Evolutionary conservation across 2,797 vertebrate genomes (phyloP), one percentile per base, ranked within the genome.

Genomic region (Chiloscyllium punctatum): DNA sequence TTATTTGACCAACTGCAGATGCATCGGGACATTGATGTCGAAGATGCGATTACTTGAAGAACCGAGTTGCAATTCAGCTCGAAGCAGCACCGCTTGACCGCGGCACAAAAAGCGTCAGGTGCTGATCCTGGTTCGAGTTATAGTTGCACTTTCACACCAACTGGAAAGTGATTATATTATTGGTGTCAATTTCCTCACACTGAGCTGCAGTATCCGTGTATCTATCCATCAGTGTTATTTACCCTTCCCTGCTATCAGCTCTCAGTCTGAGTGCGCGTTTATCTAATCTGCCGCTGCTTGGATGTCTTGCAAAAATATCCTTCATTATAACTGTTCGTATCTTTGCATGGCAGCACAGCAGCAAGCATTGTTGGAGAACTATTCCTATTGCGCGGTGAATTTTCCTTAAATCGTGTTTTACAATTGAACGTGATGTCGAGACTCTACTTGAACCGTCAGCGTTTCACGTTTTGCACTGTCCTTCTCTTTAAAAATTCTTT

Each of bases 191-290:
- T 72, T 21, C 48, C 94, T 53, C 9, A 53, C 48, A 53, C 27
- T 7, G 94, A 72, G 69, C 69, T 53, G 30, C 27, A 95, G 42
- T 74, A 51, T 51, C 72, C 69, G 3, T 77, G 42, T 95, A 74
- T 57, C 94, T 95, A 51, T 77, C 94, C 71, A 95, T 77, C 94
- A 72, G 69, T 62, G 23, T 42, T 94, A 71, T 94, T 30, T 51
- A 51, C 66, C 69, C 72, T 48, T 72, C 13, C 71, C 94, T 57
- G 94, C 71, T 95, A 95, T 95, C 94, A 95, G 71, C 71, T 77
- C 74, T 77, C 71, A 95, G 77, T 95, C 94, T 95, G 48, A 27
- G 6, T 33, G 48, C 13, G 71, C 72, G 27, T 95, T 77, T 95
- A 51, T 57, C 94, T 33, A n/a, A 51, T 72, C 48, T 51, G 71